phyloP scores from a whole-genome alignment of 1,140 invertebrate genomes.

The Eupristina koningsbergeri region DNA sequence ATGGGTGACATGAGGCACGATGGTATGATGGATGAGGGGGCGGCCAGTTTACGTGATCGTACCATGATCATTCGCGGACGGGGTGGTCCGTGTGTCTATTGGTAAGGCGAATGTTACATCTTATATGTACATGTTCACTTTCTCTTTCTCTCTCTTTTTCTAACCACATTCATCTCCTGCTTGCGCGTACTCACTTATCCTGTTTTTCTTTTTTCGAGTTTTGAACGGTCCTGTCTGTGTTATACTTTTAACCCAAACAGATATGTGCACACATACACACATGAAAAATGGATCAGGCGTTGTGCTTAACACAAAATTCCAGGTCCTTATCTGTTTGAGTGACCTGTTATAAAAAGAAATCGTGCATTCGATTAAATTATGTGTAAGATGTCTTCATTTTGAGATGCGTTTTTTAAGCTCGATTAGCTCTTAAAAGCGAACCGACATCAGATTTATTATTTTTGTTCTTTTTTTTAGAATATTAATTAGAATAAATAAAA shows the following conservation, averaged over 20 bases:
- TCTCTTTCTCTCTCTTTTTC: background rate
- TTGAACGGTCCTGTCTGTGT: background rate
- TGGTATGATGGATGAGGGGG: slow-evolving; percentile 73
- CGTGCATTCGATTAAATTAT: slow-evolving; percentile 46
- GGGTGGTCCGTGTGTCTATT: slow-evolving; percentile 71
- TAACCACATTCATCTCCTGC: background rate
- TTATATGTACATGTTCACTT: slow-evolving; percentile 35
- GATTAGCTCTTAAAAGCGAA: slow-evolving; percentile 36
- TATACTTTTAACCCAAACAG: background rate
- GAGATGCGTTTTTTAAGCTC: slow-evolving; percentile 38
- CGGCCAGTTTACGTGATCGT: slow-evolving; percentile 73
- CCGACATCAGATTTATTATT: slow-evolving; percentile 6
- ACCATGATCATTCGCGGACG: slow-evolving; percentile 69
- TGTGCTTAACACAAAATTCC: slow-evolving; percentile 18
- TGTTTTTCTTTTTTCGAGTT: slow-evolving; percentile 31
- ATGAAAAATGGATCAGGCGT: background rate
- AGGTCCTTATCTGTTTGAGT: slow-evolving; percentile 20
- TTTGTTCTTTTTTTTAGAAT: background rate
- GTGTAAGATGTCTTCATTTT: slow-evolving; percentile 49
- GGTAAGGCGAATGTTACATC: slow-evolving; percentile 39
- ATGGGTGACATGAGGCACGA: slow-evolving; percentile 58
- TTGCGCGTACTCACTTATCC: slow-evolving; percentile 57
- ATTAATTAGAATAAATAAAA: background rate
- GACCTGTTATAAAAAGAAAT: slow-evolving; percentile 34
- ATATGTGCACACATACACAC: background rate